Conservation (phyloP, 2,797 vertebrate genomes). For the Cyclura pinguis region DNA sequence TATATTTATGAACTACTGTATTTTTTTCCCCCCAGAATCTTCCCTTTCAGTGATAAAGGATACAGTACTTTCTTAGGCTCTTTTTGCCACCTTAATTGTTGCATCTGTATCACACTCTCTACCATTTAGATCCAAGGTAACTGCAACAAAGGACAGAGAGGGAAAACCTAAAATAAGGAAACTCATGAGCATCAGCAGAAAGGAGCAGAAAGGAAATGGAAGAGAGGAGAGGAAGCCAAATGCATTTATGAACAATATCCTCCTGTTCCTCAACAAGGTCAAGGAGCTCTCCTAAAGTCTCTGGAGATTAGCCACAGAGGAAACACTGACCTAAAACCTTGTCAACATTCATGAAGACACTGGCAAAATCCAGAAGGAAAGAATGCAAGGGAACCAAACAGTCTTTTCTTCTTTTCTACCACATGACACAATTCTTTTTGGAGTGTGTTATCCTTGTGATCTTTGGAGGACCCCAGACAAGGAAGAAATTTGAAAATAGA, state of each 20-base stretch:
- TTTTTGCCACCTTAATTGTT: background rate
- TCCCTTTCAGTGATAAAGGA: background rate
- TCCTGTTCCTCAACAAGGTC: conserved; percentile 4
- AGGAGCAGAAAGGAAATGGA: background rate
- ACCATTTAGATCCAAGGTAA: background rate
- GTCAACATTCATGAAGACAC: background rate
- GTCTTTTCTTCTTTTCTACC: background rate
- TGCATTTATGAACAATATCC: background rate
- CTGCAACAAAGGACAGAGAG: background rate
- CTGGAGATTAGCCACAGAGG: background rate
- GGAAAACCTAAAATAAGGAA: background rate
- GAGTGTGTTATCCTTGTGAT: conserved; percentile 41
- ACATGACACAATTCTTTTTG: conserved; percentile 5
- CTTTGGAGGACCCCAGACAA: background rate
- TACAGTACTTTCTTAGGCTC: background rate
- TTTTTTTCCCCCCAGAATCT: background rate
- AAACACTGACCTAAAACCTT: conserved; percentile 22
- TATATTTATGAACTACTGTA: background rate
- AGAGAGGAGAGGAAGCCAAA: background rate
- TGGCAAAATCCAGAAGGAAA: background rate
- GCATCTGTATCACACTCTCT: background rate
- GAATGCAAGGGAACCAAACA: background rate
- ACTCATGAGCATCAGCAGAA: background rate
- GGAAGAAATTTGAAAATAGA: conserved; percentile 53
- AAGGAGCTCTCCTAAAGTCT: background rate